A percentile compares a stretch with the other conserved stretches of the same genome.
Conservation (phyloP, 2,113 vertebrate species). For the Saimiri boliviensis region DNA sequence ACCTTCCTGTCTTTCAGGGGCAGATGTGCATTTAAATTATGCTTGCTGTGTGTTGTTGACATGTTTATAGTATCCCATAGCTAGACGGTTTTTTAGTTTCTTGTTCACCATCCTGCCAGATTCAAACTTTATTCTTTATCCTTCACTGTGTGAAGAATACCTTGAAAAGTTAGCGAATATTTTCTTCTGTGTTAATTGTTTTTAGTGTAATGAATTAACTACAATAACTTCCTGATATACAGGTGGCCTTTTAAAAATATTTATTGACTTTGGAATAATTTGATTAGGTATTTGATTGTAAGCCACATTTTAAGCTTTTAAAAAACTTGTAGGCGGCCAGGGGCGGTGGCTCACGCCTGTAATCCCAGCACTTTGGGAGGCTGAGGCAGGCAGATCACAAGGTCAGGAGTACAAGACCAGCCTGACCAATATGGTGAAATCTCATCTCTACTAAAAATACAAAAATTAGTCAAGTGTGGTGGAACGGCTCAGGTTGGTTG, state of each 20-base stretch:
- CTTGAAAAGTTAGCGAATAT: no score
- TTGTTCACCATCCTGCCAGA: background rate
- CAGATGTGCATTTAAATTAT: background rate
- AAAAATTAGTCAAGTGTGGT: background rate
- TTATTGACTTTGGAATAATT: background rate
- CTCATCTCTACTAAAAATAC: no score
- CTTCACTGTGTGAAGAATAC: background rate
- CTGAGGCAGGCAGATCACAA: no score
- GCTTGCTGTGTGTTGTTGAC: background rate
- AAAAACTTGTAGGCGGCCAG: background rate
- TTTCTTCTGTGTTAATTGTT: no score
- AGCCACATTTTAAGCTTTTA: background rate
- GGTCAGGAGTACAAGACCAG: no score
- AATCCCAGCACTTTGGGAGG: no score
- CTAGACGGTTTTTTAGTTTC: background rate
- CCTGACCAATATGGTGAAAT: no score
- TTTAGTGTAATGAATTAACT: background rate
- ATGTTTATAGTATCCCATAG: background rate
- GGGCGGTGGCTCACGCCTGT: accelerated
- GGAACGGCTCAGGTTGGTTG: background rate
- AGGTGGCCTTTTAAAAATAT: background rate
- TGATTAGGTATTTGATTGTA: background rate
- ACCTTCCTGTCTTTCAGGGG: background rate
- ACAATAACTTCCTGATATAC: background rate
- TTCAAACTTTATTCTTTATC: background rate